Base-by-base conservation (phyloP, 2,113 vertebrate species). In the Pongo abelii region DNA sequence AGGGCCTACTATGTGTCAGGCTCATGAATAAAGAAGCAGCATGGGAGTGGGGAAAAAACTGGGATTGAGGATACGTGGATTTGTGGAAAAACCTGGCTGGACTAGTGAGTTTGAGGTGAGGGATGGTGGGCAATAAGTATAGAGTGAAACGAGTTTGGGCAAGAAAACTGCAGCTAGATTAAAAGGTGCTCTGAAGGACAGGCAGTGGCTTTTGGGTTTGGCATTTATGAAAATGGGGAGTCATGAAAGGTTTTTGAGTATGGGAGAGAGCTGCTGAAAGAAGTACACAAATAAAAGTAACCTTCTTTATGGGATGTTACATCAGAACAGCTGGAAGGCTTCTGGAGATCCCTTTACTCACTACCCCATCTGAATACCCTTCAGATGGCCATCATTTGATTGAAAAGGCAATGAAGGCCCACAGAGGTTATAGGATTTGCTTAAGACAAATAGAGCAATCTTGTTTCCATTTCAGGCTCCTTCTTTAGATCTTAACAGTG, bases 151-250 rank as follows among this genome's bases (percentile, higher is more conserved):
- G 35, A 59, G 35, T 43, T 9, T 67, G 43, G 84, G 6, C n/a
- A 70, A 78, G 48, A 50, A 35, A 25, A 2, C 20, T 27, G 14
- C 8, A n/a, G 16, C 38, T 48, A 4, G 38, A 67, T 69, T 74
- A 59, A 90, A 38, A 32, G 9, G 22, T 69, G 4, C 67, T 96
- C 35, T 43, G 69, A 87, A 84, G 23, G 17, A 40, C 8, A 43
- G 38, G 48, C 57, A 20, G 10, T 25, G 64, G 20, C 12, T 83
- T 72, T 93, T 30, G 8, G 40, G 8, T 43, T 91, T 96, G 50
- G 14, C 57, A 89, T 80, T 86, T 86, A 67, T 74, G 61, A 77
- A 52, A 90, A 86, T 32, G 6, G 57, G 23, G 38, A 84, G 20
- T 88, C 18, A 40, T 35, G 1, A 13, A 69, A 67, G 59, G 22